Evolutionary conservation across 2,888 invertebrate genomes (phyloP).

Genomic region (Himalopsyche kuldschensis): DNA sequence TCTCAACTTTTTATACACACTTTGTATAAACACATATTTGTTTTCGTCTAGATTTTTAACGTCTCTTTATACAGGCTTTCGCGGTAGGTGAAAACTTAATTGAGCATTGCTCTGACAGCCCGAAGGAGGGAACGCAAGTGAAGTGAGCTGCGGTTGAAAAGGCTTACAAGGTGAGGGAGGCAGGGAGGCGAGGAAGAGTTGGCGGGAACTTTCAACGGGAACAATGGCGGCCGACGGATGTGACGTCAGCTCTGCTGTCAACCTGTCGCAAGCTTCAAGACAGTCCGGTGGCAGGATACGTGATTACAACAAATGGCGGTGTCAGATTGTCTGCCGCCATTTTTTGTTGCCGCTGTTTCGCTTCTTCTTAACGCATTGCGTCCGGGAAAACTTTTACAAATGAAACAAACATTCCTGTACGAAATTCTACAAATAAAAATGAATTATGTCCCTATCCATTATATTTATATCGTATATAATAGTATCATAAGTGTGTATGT

Average conservation of each 20-base stretch:
- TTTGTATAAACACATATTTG: neutral
- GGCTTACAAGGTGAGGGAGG: neutral
- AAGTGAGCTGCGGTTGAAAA: slow-evolving; percentile 6
- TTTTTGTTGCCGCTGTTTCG: neutral
- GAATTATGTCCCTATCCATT: too few relatives aligned
- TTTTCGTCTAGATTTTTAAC: neutral
- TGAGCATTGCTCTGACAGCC: slow-evolving; percentile 5
- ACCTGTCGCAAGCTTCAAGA: slow-evolving; percentile 5
- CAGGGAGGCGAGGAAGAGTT: slow-evolving; percentile 3
- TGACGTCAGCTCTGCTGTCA: slow-evolving; percentile 42
- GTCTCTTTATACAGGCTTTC: neutral
- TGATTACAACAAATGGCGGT: neutral
- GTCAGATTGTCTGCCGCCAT: neutral
- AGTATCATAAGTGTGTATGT: too few relatives aligned
- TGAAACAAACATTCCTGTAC: too few relatives aligned
- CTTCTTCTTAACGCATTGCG: neutral
- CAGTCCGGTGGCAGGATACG: neutral
- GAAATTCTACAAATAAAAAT: too few relatives aligned
- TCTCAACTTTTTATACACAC: neutral
- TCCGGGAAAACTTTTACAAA: neutral
- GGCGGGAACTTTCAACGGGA: slow-evolving; percentile 35
- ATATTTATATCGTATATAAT: too few relatives aligned
- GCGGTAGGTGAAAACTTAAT: slow-evolving; percentile 2
- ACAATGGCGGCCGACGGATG: slow-evolving; percentile 44
- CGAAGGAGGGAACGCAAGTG: slow-evolving; percentile 21